A percentile compares a stretch with the other conserved stretches of the same genome.
Evolutionary conservation across 2,888 invertebrate genomes (phyloP).

Genomic region (Agelastica alni): DNA sequence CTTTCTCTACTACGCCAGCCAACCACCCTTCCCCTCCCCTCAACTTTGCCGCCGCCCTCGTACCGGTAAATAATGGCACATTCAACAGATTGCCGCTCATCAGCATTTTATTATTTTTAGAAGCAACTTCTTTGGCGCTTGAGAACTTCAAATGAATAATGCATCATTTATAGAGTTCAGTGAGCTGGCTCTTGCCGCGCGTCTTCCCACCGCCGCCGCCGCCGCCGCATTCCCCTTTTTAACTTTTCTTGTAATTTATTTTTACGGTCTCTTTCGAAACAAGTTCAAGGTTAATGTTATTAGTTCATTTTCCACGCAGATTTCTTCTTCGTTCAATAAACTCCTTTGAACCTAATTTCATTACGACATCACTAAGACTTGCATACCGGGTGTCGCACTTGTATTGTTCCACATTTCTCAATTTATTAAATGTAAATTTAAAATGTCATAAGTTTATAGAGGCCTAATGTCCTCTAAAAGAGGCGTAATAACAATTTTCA

Average conservation of each 20-base stretch:
- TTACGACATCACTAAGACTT: neutral
- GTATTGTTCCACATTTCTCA: no score
- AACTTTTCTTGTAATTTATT: slow-evolving; percentile 45
- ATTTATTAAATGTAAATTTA: no score
- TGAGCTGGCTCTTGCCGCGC: slow-evolving; percentile 35
- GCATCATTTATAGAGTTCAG: slow-evolving; percentile 49
- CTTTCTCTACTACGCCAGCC: slow-evolving; percentile 36
- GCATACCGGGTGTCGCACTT: no score
- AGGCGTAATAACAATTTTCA: no score
- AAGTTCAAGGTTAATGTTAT: slow-evolving; percentile 40
- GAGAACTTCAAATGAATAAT: slow-evolving; percentile 50
- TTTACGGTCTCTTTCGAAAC: slow-evolving; percentile 41
- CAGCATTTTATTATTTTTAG: slow-evolving; percentile 57
- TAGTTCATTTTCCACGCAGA: slow-evolving; percentile 16
- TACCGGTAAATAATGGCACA: slow-evolving; percentile 54
- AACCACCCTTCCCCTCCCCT: slow-evolving; percentile 18
- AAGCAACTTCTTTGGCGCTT: slow-evolving; percentile 46
- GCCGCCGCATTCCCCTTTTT: slow-evolving; percentile 41
- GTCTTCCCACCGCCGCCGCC: slow-evolving; percentile 8
- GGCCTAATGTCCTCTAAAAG: no score
- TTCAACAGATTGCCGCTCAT: slow-evolving; percentile 58
- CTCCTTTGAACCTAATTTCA: neutral
- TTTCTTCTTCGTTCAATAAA: slow-evolving; percentile 8
- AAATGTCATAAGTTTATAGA: no score
- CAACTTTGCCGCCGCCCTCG: neutral